Conservation (phyloP, 2,113 vertebrate species). For the Chaenocephalus aceratus region DNA sequence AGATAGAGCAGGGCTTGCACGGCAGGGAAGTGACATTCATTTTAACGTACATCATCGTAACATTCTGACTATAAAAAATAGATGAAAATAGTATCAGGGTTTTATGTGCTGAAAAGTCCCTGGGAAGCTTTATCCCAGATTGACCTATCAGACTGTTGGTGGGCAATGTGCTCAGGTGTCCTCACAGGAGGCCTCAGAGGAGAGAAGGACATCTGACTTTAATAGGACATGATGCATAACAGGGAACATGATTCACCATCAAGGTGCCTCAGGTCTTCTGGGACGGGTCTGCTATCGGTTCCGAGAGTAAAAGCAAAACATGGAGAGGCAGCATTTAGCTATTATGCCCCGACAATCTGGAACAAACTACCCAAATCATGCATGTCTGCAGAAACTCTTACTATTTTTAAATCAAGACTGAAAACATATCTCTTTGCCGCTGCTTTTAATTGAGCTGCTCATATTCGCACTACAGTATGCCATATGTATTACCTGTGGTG, state of each 20-base stretch:
- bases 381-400: too few species aligned
- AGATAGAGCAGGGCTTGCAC: neutral
- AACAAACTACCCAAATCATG: too few species aligned
- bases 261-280: too few species aligned
- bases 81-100: conserved; percentile 51
- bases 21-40: conserved; percentile 38
- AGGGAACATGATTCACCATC: neutral
- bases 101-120: conserved; percentile 39
- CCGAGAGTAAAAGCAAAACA: too few species aligned
- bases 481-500: too few species aligned
- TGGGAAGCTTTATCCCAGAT: conserved; percentile 23
- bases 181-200: conserved; percentile 8
- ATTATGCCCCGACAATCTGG: too few species aligned
- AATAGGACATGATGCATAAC: neutral
- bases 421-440: too few species aligned
- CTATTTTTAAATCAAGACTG: too few species aligned
- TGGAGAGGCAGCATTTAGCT: too few species aligned
- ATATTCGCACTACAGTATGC: too few species aligned
- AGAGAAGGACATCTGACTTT: neutral
- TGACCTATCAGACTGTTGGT: conserved; percentile 17
- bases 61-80: conserved; percentile 29
- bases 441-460: too few species aligned
- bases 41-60: neutral
- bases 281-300: too few species aligned
- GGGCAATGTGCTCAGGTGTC: conserved; percentile 44